phyloP scores from a whole-genome alignment of 1,140 invertebrate species.

The Octopus sinensis region DNA sequence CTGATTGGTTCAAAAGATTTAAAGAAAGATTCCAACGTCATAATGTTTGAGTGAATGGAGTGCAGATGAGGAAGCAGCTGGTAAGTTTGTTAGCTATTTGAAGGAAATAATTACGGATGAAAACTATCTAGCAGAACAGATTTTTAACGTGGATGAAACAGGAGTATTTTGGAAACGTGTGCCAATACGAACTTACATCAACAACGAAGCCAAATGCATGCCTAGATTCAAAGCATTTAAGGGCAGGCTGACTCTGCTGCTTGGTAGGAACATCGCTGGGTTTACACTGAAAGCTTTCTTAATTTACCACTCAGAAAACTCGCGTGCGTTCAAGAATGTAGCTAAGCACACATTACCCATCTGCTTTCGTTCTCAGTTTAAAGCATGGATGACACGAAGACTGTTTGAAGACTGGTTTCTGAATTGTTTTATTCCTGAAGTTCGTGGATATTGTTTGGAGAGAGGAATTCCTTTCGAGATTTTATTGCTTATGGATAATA shows the following conservation, averaged over 20 bases:
- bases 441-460: too few species aligned
- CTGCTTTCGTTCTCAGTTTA: background rate
- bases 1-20: background rate
- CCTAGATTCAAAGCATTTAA: background rate
- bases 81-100: background rate
- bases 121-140: background rate
- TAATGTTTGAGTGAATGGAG: background rate
- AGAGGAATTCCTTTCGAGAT: background rate
- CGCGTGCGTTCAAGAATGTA: background rate
- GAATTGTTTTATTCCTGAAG: too few species aligned
- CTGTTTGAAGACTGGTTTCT: too few species aligned
- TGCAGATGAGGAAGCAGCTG: slow-evolving; percentile 1
- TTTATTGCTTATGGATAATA: background rate
- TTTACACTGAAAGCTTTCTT: background rate
- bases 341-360: background rate
- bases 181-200: background rate
- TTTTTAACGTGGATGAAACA: background rate
- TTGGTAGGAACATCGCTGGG: background rate
- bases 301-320: slow-evolving; percentile 5
- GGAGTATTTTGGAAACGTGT: background rate
- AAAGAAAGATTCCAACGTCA: background rate
- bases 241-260: background rate
- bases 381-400: background rate
- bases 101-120: background rate
- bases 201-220: background rate